phyloP scores from a whole-genome alignment of 2,888 invertebrate genomes.

The Phorcus lineatus region DNA sequence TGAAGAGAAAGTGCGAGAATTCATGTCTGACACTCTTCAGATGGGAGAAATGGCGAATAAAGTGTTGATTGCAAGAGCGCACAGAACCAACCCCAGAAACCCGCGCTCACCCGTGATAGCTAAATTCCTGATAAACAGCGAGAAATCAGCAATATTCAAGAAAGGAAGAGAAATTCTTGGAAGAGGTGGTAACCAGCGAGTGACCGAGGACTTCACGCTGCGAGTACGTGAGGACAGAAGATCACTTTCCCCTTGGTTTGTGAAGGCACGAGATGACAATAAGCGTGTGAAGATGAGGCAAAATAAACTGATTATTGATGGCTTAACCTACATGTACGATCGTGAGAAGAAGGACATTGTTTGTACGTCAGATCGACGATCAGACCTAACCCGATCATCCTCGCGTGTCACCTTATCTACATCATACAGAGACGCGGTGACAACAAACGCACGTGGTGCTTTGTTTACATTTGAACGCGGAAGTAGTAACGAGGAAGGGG shows the following conservation, averaged over 20 bases:
- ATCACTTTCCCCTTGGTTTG: not conserved
- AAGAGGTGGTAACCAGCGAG: not conserved
- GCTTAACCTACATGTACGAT: not conserved
- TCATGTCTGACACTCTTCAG: no score
- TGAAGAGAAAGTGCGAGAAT: no score
- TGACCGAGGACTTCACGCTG: not conserved
- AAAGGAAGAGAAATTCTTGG: no score
- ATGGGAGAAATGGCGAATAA: no score
- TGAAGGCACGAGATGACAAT: not conserved
- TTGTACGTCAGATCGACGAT: not conserved
- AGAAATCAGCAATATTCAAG: no score
- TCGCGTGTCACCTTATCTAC: not conserved
- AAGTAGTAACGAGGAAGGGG: not conserved
- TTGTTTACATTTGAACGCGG: not conserved
- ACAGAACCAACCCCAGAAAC: no score
- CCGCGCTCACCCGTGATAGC: no score
- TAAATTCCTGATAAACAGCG: no score
- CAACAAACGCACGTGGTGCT: not conserved
- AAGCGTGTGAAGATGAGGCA: not conserved
- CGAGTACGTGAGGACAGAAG: not conserved
- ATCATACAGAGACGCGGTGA: not conserved
- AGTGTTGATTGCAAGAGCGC: no score
- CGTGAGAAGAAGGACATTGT: not conserved
- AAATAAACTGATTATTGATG: not conserved
- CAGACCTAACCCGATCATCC: not conserved